phyloP scores from a whole-genome alignment of 2,113 vertebrate genomes.

The Callaeas wilsoni region DNA sequence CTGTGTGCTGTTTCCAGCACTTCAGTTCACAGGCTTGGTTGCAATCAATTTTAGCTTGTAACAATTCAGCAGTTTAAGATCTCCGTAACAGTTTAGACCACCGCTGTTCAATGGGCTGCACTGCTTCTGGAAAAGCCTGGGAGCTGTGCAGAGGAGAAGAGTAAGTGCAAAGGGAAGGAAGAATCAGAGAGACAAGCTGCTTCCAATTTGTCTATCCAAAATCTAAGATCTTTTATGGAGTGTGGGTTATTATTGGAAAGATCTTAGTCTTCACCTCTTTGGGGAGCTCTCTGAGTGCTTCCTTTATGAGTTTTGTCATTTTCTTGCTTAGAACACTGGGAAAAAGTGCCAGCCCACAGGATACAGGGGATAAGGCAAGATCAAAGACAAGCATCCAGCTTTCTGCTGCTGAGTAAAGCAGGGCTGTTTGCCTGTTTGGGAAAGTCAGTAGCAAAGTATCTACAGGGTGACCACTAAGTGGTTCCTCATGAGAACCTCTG shows the following conservation, averaged over 20 bases:
- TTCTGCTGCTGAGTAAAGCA: neutral
- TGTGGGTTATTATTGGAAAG: neutral
- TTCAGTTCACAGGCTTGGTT: conserved; percentile 8
- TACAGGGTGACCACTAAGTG: neutral
- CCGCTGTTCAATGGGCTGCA: conserved; percentile 33
- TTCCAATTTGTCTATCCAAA: neutral
- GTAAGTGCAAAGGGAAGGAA: neutral
- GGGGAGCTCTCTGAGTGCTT: neutral
- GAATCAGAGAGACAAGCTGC: neutral
- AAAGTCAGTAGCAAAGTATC: neutral
- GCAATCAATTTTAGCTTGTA: conserved; percentile 61
- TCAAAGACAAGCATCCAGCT: neutral
- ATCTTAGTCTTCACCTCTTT: neutral
- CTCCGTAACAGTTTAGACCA: conserved; percentile 35
- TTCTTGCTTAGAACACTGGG: neutral
- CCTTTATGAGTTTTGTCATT: neutral
- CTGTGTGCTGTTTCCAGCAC: neutral
- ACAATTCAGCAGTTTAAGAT: conserved; percentile 49
- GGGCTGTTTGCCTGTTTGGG: neutral
- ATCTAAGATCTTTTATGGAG: neutral
- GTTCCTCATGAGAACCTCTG: neutral
- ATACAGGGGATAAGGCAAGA: neutral
- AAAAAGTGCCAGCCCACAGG: neutral
- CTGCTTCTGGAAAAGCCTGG: conserved; percentile 5
- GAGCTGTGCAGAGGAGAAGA: neutral